phyloP scores from a whole-genome alignment of 2,113 vertebrate species.

The Empidonax alnorum region DNA sequence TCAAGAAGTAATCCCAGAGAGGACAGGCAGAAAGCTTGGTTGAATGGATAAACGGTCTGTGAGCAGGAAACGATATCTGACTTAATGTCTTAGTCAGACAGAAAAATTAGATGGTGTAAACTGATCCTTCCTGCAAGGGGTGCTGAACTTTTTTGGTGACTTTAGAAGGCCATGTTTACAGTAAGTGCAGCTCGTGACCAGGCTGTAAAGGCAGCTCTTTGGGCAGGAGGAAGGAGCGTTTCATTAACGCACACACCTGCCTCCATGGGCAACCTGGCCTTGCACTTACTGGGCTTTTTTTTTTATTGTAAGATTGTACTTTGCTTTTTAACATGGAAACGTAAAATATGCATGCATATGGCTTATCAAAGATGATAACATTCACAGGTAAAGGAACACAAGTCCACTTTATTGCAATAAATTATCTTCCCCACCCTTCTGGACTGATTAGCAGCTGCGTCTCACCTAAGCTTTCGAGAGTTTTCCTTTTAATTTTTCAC shows the following conservation, averaged over 20 bases:
- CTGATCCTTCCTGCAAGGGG: slow-evolving; percentile 66
- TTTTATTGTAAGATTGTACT: slow-evolving; percentile 42
- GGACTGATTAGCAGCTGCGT: slow-evolving; percentile 35
- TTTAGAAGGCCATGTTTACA: slow-evolving; percentile 75
- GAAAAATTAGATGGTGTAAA: slow-evolving; percentile 77
- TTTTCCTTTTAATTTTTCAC: slow-evolving; percentile 54
- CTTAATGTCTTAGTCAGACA: slow-evolving; percentile 77
- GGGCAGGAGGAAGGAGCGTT: slow-evolving; percentile 5
- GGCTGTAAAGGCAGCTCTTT: slow-evolving; percentile 37
- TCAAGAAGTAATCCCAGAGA: neutral
- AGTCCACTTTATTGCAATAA: slow-evolving; percentile 78
- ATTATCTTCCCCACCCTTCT: slow-evolving; percentile 78
- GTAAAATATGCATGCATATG: slow-evolving; percentile 37
- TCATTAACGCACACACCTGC: neutral
- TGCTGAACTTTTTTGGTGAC: slow-evolving; percentile 73
- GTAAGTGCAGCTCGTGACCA: slow-evolving; percentile 66
- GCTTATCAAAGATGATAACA: slow-evolving; percentile 80
- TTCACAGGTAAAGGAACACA: slow-evolving; percentile 71
- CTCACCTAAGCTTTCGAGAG: slow-evolving; percentile 25
- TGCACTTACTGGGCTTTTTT: slow-evolving; percentile 10
- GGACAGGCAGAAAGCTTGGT: neutral
- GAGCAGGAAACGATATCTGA: slow-evolving; percentile 66
- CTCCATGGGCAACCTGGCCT: neutral
- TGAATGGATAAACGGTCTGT: slow-evolving; percentile 51
- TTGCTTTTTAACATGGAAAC: slow-evolving; percentile 65